Conservation (phyloP, 2,888 invertebrate genomes). For the Microchrysa polita region DNA sequence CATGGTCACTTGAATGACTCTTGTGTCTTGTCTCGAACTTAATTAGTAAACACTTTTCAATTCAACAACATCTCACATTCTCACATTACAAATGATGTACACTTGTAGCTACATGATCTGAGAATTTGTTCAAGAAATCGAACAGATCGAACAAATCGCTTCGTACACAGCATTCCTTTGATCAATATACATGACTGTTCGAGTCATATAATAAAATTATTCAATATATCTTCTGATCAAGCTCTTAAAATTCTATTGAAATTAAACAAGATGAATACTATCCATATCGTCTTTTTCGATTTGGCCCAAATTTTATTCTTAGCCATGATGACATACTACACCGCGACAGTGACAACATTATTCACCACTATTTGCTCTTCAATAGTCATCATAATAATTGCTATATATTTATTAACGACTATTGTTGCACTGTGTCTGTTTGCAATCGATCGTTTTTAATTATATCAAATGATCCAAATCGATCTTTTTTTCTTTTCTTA, state of each 20-base stretch:
- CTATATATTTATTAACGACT: too few relatives aligned
- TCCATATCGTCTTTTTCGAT: not conserved
- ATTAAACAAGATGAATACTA: too few relatives aligned
- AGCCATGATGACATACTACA: conserved; percentile 33
- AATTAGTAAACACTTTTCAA: conserved; percentile 1
- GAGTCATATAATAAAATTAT: not conserved
- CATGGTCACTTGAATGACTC: too few relatives aligned
- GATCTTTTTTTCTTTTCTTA: conserved; percentile 30
- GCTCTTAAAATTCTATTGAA: not conserved
- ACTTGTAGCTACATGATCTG: not conserved
- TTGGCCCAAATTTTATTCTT: conserved; percentile 23
- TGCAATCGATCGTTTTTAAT: conserved; percentile 32
- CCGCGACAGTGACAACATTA: conserved; percentile 38
- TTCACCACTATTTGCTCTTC: conserved; percentile 1
- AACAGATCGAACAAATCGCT: not conserved
- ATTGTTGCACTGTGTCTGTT: not conserved
- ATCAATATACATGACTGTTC: not conserved
- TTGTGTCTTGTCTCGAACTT: not conserved
- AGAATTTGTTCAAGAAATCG: not conserved
- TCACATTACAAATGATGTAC: conserved; percentile 4
- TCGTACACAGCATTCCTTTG: not conserved
- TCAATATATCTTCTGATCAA: not conserved
- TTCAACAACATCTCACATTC: conserved; percentile 6
- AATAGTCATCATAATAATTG: conserved; percentile 25
- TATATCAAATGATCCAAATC: conserved; percentile 33